Base-by-base conservation (phyloP, 2,797 vertebrate genomes). In the Micrastur ruficollis region DNA sequence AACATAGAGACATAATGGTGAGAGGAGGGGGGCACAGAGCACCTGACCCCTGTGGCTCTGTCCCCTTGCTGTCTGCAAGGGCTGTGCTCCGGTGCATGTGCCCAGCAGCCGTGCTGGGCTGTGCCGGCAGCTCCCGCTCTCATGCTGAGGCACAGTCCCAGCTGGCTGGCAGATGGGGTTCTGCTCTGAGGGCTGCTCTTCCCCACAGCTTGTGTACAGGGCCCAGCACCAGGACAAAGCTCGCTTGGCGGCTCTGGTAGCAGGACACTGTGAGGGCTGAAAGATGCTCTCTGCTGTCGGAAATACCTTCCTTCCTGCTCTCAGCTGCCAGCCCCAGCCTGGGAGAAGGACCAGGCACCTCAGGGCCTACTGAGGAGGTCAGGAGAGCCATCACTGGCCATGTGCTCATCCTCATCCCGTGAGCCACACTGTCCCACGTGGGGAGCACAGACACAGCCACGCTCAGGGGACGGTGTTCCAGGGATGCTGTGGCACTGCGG, bases 41-140 rank as follows among this genome's bases (percentile, higher is more conserved):
- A 1, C 9, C 36, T 1, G 0, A 32, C 9, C 22, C 9, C 9
- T 4, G 1, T 9, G 27, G 14, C 55, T 16, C n/a, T 31, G 55
- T 36, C 27, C 44, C 59, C 21, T 40, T 2, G 0, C n/a, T 47
- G 59, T 11, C 26, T 9, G 1, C 1, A 2, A 8, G 62, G 76
- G 20, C 68, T 26, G 62, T 14, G 61, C 27, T 74, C 46, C 0
- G 13, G 4, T 52, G 42, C 6, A 0, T 1, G 5, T 56, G n/a
- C 47, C 62, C 17, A 0, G 31, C 4, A 19, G 62, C 53, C 4
- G 3, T 3, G 0, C 25, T 3, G 8, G 29, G 65, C 58, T 8
- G 4, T 3, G 5, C n/a, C 2, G 0, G 44, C 38, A 22, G 52
- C 36, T 59, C 31, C 44, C 1, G 0, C 18, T 22, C 42, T 40